Base-by-base conservation (phyloP, 2,113 vertebrate species). In the Nansenia antarctica region DNA sequence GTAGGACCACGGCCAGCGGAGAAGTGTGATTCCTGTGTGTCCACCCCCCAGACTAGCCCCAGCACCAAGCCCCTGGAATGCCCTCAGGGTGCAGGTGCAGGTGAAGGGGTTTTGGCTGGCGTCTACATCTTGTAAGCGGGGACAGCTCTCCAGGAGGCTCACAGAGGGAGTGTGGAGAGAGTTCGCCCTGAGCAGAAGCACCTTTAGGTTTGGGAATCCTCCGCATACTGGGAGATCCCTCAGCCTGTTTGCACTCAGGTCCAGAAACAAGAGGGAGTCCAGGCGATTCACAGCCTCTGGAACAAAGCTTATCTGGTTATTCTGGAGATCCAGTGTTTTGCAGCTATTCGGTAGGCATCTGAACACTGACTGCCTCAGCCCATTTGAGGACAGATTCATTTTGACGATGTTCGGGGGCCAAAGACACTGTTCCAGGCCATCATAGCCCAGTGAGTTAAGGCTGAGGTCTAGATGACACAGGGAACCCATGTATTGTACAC, bases 311-410 rank as follows among this genome's bases (percentile, higher is more conserved):
- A 98, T 88, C 65, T 92, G 89, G 54, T 98, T 98, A 74, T 87
- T 92, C 2, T 86, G 77, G 0, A 98, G 91, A 67, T 91, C 47
- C 0, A 98, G 89, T 0, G 64, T 82, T 49, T 53, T 34, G 22
- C 90, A 5, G 18, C 72, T 82, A 3, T 60, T 79, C 7, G 96
- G 96, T 35, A 97, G 83, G 79, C 96, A 98, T 27, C 77, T 85
- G 65, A 97, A 98, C 58, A 96, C 87, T 0, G 80, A 81, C 0
- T 90, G 85, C 0, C 75, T 85, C 69, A 98, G 49, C 22, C 72
- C 62, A 54, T 95, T 97, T 0, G 87, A 95, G 53, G 93, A 94
- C 69, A 97, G 76, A 78, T 89, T 91, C 83, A 97, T n/a, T 6
- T 84, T 79, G 35, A 49, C 62, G 68, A 97, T 88, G 67, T 79